These are phyloP conservation scores for Scarus forsteni DNA, from an alignment of 2,797 vertebrate species.

Conservation along the genomic window DNA sequence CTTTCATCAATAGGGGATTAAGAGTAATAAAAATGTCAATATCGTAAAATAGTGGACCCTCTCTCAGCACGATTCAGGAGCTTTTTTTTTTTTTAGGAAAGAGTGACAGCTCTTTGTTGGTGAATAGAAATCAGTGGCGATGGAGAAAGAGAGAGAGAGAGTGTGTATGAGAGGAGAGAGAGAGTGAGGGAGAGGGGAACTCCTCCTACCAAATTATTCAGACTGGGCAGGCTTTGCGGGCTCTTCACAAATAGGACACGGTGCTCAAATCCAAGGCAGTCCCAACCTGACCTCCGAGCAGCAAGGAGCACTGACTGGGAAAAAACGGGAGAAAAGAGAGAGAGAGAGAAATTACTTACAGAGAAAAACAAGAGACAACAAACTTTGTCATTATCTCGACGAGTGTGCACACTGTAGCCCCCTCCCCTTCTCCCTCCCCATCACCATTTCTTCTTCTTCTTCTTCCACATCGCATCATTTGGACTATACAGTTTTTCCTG, in stretches of 20 bases:
- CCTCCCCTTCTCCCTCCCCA: constrained; percentile 39
- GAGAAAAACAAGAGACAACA: constrained; percentile 48
- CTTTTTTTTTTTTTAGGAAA: constrained; percentile 74
- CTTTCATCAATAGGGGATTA: constrained; percentile 48
- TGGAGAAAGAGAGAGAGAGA: constrained; percentile 78
- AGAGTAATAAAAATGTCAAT: constrained; percentile 75
- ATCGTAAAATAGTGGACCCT: constrained; percentile 78
- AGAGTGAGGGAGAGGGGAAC: constrained; percentile 83
- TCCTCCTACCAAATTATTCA: constrained; percentile 99
- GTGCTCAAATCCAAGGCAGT: constrained; percentile 91
- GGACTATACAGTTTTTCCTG: constrained; percentile 77
- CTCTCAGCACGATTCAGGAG: constrained; percentile 81
- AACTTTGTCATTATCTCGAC: constrained; percentile 72
- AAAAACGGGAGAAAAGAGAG: constrained; percentile 77
- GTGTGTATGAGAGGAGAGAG: constrained; percentile 82
- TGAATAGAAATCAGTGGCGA: constrained; percentile 93
- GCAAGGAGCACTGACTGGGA: constrained; percentile 88
- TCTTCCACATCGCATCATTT: constrained; percentile 79
- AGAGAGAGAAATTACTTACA: constrained; percentile 71
- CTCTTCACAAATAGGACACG: constrained; percentile 97
- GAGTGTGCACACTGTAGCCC: constrained; percentile 47
- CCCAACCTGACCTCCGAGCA: constrained; percentile 94
- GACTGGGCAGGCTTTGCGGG: constrained; percentile 95
- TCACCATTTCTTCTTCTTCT: constrained; percentile 18
- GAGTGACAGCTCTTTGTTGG: constrained; percentile 99